Evolutionary conservation across 2,888 invertebrate genomes (phyloP).

Genomic region (Emmelina monodactyla): DNA sequence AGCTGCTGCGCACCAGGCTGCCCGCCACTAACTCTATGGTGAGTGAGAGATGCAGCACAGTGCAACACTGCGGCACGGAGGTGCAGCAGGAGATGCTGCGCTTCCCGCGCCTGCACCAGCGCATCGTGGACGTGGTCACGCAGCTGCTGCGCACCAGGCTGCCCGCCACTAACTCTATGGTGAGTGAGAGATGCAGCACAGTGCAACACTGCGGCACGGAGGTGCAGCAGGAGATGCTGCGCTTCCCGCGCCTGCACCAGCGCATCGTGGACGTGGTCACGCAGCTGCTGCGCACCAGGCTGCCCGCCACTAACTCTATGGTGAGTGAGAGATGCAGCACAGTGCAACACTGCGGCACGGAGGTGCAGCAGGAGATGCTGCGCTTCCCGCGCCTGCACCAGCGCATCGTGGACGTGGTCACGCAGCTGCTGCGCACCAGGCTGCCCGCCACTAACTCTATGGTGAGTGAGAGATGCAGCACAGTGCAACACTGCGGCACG

Average conservation of each 20-base stretch:
- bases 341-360: slow-evolving; percentile 97
- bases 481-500: slow-evolving; percentile 97
- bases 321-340: no score
- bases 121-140: slow-evolving; percentile 98
- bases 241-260: slow-evolving; percentile 96
- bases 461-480: no score
- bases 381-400: slow-evolving; percentile 97
- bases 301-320: slow-evolving; percentile 96
- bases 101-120: slow-evolving; percentile 96
- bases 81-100: slow-evolving; percentile 97
- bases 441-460: slow-evolving; percentile 95
- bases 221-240: slow-evolving; percentile 96
- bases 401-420: slow-evolving; percentile 97
- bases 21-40: slow-evolving; percentile 97
- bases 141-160: slow-evolving; percentile 90
- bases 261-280: slow-evolving; percentile 98
- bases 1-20: slow-evolving; percentile 87
- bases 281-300: slow-evolving; percentile 85
- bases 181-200: no score
- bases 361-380: slow-evolving; percentile 97
- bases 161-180: slow-evolving; percentile 96
- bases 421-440: slow-evolving; percentile 88
- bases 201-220: slow-evolving; percentile 98
- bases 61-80: slow-evolving; percentile 98
- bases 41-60: no score